Base-by-base conservation (phyloP, 2,113 vertebrate genomes). In the Platysteira castanea region DNA sequence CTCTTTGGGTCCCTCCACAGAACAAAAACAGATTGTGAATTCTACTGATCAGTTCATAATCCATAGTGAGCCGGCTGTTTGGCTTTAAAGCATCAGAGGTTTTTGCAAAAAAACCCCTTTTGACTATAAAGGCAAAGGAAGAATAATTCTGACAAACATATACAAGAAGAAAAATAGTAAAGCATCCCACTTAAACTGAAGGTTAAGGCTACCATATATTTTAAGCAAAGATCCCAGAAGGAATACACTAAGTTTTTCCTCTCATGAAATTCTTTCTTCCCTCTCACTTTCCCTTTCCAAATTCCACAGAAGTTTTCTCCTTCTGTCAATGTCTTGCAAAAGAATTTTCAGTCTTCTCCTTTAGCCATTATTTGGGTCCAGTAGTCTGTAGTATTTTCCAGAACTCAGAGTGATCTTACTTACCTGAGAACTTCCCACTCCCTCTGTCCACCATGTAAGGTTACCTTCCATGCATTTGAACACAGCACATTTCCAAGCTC, bases 61-160 rank as follows among this genome's bases (percentile, higher is more conserved):
- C 15, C 27, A 39, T 5, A 44, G 18, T 27, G 7, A 87, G 3
- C 6, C 68, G 42, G 13, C 7, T 83, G 9, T 30, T 84, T 64
- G n/a, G 35, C 20, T 85, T 89, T 53, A 79, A 61, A 89, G 44
- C 1, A n/a, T 15, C 15, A 49, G n/a, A 87, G 79, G 27, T n/a
- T n/a, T 60, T 53, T 47, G 13, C 0, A 63, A 52, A 74, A 61
- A 59, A 35, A 0, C 0, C 2, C 4, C 19, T 63, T 75, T 75
- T 84, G 9, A 46, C 46, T 93, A 42, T 13, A 76, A 91, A 84
- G 49, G 10, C 22, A 71, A 84, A 75, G 20, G 11, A 64, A 47
- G 24, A 92, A 33, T 68, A 75, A 69, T 52, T 39, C 28, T 50
- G 19, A 56, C 14, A 74, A 79, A 77, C 19, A 50, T 10, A 53